phyloP scores from a whole-genome alignment of 2,888 invertebrate genomes.

The Machimus atricapillus region DNA sequence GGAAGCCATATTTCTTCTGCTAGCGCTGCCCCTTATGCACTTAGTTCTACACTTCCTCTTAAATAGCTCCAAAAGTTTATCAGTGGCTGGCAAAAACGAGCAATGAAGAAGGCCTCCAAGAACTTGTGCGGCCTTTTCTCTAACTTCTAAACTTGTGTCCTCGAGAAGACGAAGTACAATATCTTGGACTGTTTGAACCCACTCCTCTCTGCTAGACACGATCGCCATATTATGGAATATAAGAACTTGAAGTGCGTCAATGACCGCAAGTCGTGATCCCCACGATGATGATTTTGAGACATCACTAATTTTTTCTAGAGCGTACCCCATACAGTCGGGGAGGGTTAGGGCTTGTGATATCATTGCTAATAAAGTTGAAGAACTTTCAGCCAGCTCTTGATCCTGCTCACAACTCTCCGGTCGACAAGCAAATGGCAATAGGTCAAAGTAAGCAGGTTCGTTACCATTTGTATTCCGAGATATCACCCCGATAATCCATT shows the following conservation, averaged over 20 bases:
- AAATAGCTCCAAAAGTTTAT: slow-evolving; percentile 49
- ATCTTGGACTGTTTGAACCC: slow-evolving; percentile 68
- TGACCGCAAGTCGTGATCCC: slow-evolving; percentile 72
- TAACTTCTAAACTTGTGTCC: slow-evolving; percentile 79
- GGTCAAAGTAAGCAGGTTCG: slow-evolving; percentile 67
- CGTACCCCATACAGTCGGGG: slow-evolving; percentile 49
- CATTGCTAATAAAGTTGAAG: slow-evolving; percentile 72
- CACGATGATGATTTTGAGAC: slow-evolving; percentile 65
- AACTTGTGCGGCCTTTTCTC: slow-evolving; percentile 81
- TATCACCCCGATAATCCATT: slow-evolving; percentile 62
- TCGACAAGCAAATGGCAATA: slow-evolving; percentile 72
- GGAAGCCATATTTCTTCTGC: slow-evolving; percentile 37
- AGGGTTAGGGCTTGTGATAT: slow-evolving; percentile 66
- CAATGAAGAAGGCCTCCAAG: slow-evolving; percentile 87
- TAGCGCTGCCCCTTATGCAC: slow-evolving; percentile 43
- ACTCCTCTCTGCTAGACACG: slow-evolving; percentile 63
- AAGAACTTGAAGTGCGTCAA: slow-evolving; percentile 75
- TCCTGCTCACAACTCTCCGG: slow-evolving; percentile 80
- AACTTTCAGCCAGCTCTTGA: slow-evolving; percentile 75
- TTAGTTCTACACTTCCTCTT: slow-evolving; percentile 50
- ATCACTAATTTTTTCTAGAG: slow-evolving; percentile 48
- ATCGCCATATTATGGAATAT: slow-evolving; percentile 77
- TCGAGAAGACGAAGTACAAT: slow-evolving; percentile 73
- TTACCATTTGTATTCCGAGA: slow-evolving; percentile 62
- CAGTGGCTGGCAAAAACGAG: slow-evolving; percentile 54